Evolutionary conservation across 2,888 invertebrate genomes (phyloP).

Genomic region (Mylabris sibirica): DNA sequence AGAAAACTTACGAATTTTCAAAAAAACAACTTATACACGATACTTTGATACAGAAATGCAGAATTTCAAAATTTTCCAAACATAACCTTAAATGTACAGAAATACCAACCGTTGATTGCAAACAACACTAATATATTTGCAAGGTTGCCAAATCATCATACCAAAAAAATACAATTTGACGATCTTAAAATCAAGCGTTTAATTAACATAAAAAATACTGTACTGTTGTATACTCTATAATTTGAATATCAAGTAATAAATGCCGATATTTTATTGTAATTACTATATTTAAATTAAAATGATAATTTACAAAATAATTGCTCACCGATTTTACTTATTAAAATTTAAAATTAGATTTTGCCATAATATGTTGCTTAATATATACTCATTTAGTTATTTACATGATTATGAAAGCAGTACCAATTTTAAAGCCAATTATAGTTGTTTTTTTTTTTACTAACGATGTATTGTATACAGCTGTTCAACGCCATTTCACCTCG

Average conservation of each 20-base stretch:
- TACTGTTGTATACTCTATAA: background rate
- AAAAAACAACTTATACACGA: background rate
- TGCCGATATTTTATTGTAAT: background rate
- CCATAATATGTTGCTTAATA: constrained; percentile 8
- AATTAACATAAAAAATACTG: too few relatives aligned
- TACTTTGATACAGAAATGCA: background rate
- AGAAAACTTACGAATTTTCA: background rate
- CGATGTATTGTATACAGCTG: too few relatives aligned
- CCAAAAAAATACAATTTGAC: too few relatives aligned
- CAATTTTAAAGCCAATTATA: background rate
- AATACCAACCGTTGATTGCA: background rate
- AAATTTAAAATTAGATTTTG: constrained; percentile 2
- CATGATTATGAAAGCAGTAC: constrained; percentile 8
- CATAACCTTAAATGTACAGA: background rate
- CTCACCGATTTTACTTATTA: background rate
- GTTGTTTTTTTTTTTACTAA: constrained; percentile 2
- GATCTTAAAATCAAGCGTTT: too few relatives aligned
- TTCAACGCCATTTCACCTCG: too few relatives aligned
- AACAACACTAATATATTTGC: background rate
- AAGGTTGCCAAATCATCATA: background rate
- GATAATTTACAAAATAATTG: constrained; percentile 6
- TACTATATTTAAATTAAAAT: constrained; percentile 4
- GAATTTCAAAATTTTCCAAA: background rate
- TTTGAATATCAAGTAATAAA: background rate
- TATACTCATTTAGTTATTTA: background rate